Base-by-base conservation (phyloP, 1,140 invertebrate species). In the Drosophila kurseongensis region DNA sequence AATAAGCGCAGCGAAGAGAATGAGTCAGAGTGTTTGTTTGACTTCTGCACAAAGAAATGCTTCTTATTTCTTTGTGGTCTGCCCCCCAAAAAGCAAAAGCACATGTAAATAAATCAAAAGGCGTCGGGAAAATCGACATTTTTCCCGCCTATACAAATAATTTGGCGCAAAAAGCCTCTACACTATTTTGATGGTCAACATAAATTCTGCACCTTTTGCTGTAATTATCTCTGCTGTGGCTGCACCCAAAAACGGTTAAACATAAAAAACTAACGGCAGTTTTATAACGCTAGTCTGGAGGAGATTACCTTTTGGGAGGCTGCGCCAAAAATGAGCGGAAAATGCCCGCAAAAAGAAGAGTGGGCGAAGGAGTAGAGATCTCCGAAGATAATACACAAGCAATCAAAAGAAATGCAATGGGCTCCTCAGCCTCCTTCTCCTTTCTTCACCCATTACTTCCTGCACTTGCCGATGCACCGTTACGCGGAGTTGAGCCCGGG, bases 311-410 rank as follows among this genome's bases (percentile, higher is more conserved):
- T 88, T 78, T 84, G 57, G 56, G 56, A 89, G 83, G 48, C 48
- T 60, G 41, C 60, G 41, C 60, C 56, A 59, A 72, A 66, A 76
- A 77, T 75, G 57, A 79, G 69, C 59, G 44, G 45, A 78, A 74
- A 66, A 41, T 65, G 60, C 65, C 45, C 59, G 65, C 81, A 59
- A 68, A 76, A 52, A 73, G 60, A 68, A 67, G 60, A 68, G 67
- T 74, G 72, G 73, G 79, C 79, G 79, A 45, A 65, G 52, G 63
- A 32, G 29, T 60, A 63, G 52, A 83, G 83, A 88, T 88, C 55
- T 75, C 75, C 83, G 65, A 89, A 78, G 84, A 89, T 89, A 85
- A 89, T 90, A 89, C 84, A 89, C 80, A 89, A 89, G 84, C 85
- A 89, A 89, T 89, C 84, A 89, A 89, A 89, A 90, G 85, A 80